Base-by-base conservation (phyloP, 2,888 invertebrate species). In the Tinea semifulvella region DNA sequence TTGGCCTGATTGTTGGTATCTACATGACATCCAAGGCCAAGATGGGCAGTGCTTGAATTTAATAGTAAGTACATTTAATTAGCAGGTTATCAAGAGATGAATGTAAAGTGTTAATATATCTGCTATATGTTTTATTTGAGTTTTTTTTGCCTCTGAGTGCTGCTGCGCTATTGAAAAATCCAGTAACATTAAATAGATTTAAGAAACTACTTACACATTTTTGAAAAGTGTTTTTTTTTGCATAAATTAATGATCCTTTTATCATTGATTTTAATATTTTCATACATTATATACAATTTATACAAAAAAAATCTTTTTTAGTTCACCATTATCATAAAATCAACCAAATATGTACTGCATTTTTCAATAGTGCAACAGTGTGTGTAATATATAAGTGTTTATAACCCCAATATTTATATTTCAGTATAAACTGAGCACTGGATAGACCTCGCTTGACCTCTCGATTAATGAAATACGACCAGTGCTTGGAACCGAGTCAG, bases 1-100 rank as follows among this genome's bases (percentile, higher is more conserved):
- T 99, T 73, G 99, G 99, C 45, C 86, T 99, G 46, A 99, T 99
- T 72, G 97, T 99, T 52, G 97, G 98, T 54, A 97, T 99, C 70
- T 94, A 94, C 69, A 92, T 95, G 91, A 90, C 90, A 48, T 90
- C 91, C 52, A 91, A 87, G 76, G 87, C 89, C 51, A 90, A 89
- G 73, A 90, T 90, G 89, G 90, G 90, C 60, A 86, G 56, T 61
- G 66, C 63, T 65, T 69, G 65, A 69, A 66, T 58, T 55, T 67
- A 71, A 73, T 68, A 71, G 77, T 77, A 60, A 77, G 77, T 79
- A 73, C 22, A 5, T 40, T 8, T 13, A 13, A 22, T n/a, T 20
- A 40, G 14, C 22, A 22, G 22, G 20, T 40, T 40, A 13, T n/a
- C n/a, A n/a, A n/a, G n/a, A n/a, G n/a, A n/a, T n/a, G n/a, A n/a